Conservation (phyloP, 2,797 vertebrate genomes). For the Pachyuromys duprasi region DNA sequence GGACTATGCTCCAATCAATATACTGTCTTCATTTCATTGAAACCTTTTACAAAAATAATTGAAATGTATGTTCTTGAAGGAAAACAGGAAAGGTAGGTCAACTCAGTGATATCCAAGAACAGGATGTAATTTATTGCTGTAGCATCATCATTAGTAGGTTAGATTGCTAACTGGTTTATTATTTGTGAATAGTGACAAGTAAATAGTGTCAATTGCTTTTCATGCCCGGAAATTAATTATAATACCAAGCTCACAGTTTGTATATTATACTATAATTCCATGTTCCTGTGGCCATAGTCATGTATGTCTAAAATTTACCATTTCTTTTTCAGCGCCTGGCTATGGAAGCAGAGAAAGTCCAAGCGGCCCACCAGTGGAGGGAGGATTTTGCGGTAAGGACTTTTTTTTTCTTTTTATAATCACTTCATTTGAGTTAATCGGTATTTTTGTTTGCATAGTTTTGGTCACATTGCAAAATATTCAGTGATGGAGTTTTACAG, state of each 20-base stretch:
- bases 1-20: not conserved
- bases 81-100: not conserved
- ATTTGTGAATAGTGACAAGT: not conserved
- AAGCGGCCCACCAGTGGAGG: slow-evolving; percentile 95
- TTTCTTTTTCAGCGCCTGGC: slow-evolving; percentile 92
- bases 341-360: slow-evolving; percentile 95
- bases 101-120: not conserved
- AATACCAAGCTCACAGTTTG: not conserved
- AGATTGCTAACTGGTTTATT: slow-evolving; percentile 25
- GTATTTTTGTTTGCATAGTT: not conserved
- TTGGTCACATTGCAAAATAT: not conserved
- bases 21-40: not conserved
- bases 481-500: not conserved
- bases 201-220: not conserved
- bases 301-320: slow-evolving; percentile 44
- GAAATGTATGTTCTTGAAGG: not conserved
- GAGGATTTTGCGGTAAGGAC: slow-evolving; percentile 95
- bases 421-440: not conserved
- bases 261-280: not conserved
- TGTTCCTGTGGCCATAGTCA: not conserved
- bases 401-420: not conserved
- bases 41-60: not conserved
- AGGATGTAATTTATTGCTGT: not conserved
- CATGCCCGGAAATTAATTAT: not conserved
- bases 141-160: not conserved